Base-by-base conservation (phyloP, 2,113 vertebrate genomes). In the Clinocottus analis region DNA sequence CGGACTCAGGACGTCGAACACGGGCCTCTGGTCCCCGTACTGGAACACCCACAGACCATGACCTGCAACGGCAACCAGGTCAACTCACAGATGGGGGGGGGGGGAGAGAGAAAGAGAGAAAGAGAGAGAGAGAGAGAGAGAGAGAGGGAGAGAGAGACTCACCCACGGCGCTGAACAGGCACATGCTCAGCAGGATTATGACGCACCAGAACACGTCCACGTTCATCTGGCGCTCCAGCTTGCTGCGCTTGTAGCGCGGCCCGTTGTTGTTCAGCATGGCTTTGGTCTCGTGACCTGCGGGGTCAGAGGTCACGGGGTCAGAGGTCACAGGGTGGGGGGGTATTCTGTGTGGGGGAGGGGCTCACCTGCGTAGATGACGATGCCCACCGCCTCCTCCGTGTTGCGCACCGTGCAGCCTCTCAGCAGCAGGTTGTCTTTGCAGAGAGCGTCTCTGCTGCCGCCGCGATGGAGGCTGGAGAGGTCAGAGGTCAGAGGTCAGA, bases 191-290 rank as follows among this genome's bases (percentile, higher is more conserved):
- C 87, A 99, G 97, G 92, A 99, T 98, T 86, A 99, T 91, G 89
- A 99, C 96, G 87, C 98, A 99, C 97, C 98, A 99, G 92, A 98
- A 98, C 80, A 99, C 97, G 25, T 99, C 95, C 0, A 96, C 91
- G 86, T 99, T 99, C 98, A 99, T 99, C 90, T 97, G 97, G 27
- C 97, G 92, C 94, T 99, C 98, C 76, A 99, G 97, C 90, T 96
- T 97, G 75, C 98, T 99, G 88, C 97, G 97, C 83, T 99, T 99
- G 92, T 98, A 99, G 45, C 98, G 97, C 0, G 98, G 98, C 9
- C 98, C 97, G 2, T 96, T 99, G 93, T 99, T 99, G 91, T 99
- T 99, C 78, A 99, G 93, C 93, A 99, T 97, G 77, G 98, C 97
- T 95, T 99, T 99, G 75, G 98, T 99, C 85, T 99, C 98, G 5